phyloP scores from a whole-genome alignment of 2,888 invertebrate genomes.

The Agrotis segetum region DNA sequence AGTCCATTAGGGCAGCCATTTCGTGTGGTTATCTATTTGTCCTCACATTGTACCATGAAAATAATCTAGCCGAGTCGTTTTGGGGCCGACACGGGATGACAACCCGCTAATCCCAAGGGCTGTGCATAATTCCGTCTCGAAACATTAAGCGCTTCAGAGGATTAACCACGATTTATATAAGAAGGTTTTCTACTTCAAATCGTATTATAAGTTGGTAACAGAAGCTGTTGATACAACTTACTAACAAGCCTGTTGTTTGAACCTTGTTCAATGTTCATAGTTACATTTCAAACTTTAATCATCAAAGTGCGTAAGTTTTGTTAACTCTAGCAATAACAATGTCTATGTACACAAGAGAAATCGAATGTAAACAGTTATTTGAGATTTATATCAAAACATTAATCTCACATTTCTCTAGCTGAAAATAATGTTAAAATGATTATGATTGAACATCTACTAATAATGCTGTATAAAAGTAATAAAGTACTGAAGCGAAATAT shows the following conservation, averaged over 20 bases:
- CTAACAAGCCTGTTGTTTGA: constrained; percentile 48
- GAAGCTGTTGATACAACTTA: constrained; percentile 55
- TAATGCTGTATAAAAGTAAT: constrained; percentile 34
- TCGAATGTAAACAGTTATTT: constrained; percentile 50
- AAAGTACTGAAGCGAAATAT: constrained; percentile 35
- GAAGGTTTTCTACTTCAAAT: constrained; percentile 79
- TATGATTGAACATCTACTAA: constrained; percentile 32
- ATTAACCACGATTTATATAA: constrained; percentile 86
- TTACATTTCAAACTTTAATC: constrained; percentile 56
- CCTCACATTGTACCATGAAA: constrained; percentile 78
- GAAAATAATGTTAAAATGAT: constrained; percentile 41
- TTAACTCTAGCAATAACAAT: constrained; percentile 45
- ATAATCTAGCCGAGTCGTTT: constrained; percentile 81
- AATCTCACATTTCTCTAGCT: constrained; percentile 16
- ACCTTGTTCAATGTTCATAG: constrained; percentile 36
- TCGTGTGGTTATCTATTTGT: constrained; percentile 70
- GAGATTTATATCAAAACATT: constrained; percentile 18
- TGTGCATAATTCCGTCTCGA: constrained; percentile 87
- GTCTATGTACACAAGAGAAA: constrained; percentile 42
- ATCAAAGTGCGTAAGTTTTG: constrained; percentile 58
- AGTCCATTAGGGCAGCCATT: constrained; percentile 55
- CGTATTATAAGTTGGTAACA: constrained; percentile 62
- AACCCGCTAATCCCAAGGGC: constrained; percentile 86
- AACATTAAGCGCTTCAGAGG: constrained; percentile 85
- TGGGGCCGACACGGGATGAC: constrained; percentile 82